Evolutionary conservation across 1,140 invertebrate species (phyloP).

Genomic region (Halotydeus destructor): DNA sequence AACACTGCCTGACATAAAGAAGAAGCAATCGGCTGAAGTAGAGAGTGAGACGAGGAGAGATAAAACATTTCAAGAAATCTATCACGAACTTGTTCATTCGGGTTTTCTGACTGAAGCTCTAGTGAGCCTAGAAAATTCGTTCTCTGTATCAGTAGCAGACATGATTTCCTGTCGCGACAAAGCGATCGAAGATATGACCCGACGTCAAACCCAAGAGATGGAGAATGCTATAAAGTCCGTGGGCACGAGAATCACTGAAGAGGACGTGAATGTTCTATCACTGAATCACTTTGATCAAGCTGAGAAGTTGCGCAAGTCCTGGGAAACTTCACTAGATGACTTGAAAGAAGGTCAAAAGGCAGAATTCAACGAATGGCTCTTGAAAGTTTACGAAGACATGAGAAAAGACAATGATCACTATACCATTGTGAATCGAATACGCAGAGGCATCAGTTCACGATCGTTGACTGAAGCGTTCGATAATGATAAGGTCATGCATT

Average conservation of each 20-base stretch:
- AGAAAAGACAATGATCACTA: conserved; percentile 15
- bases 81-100: conserved; percentile 58
- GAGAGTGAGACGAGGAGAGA: background rate
- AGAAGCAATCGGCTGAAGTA: background rate
- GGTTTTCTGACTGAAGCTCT: conserved; percentile 46
- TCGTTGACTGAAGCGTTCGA: conserved; percentile 23
- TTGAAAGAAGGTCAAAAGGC: conserved; percentile 44
- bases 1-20: background rate
- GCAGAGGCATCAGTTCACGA: background rate
- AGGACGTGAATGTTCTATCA: conserved; percentile 50
- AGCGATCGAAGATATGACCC: conserved; percentile 38
- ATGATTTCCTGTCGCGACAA: conserved; percentile 40
- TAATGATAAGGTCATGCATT: conserved; percentile 25
- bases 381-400: conserved; percentile 44
- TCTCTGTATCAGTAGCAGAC: conserved; percentile 44
- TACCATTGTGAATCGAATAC: conserved; percentile 9
- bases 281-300: conserved; percentile 52
- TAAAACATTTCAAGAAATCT: conserved; percentile 45
- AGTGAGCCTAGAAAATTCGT: conserved; percentile 51
- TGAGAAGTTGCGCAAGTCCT: conserved; percentile 46
- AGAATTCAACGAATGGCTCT: conserved; percentile 57
- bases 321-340: conserved; percentile 49
- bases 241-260: conserved; percentile 42
- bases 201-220: conserved; percentile 48
- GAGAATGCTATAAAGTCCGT: conserved; percentile 40